These are phyloP conservation scores for Chymomyza procnemis DNA, from an alignment of 2,888 invertebrate genomes.

Conservation along the genomic window DNA sequence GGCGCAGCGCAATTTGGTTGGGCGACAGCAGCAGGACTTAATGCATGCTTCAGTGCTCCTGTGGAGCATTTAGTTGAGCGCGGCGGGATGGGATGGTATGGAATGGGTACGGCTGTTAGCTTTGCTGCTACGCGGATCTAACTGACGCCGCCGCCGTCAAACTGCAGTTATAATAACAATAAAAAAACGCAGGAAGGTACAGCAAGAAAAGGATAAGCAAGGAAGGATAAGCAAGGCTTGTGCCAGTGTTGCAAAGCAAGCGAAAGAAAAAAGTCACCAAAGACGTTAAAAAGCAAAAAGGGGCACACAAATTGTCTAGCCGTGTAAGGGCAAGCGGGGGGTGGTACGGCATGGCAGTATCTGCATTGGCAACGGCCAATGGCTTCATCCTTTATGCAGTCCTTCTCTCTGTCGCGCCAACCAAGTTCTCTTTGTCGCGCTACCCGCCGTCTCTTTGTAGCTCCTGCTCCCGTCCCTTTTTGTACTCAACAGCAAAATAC, in stretches of 20 bases:
- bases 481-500: slow-evolving; percentile 7
- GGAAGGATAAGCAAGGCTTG: too few species aligned
- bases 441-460: too few species aligned
- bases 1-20: background rate
- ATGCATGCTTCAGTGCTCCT: background rate
- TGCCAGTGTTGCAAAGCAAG: background rate
- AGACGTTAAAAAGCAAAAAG: background rate
- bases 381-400: too few species aligned
- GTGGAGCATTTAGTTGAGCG: background rate
- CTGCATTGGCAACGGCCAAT: background rate
- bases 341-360: background rate
- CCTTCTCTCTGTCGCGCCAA: too few species aligned
- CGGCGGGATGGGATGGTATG: too few species aligned
- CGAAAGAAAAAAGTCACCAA: background rate
- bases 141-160: background rate
- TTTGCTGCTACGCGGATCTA: background rate
- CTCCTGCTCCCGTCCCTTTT: too few species aligned
- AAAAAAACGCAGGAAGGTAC: too few species aligned
- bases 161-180: background rate
- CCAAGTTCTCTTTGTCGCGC: too few species aligned
- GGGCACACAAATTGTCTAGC: background rate
- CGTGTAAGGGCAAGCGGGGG: background rate
- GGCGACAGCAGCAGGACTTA: background rate
- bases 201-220: too few species aligned
- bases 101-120: too few species aligned